Evolutionary conservation across 2,797 vertebrate species (phyloP).

Genomic region (Hapalemur alaotrensis): DNA sequence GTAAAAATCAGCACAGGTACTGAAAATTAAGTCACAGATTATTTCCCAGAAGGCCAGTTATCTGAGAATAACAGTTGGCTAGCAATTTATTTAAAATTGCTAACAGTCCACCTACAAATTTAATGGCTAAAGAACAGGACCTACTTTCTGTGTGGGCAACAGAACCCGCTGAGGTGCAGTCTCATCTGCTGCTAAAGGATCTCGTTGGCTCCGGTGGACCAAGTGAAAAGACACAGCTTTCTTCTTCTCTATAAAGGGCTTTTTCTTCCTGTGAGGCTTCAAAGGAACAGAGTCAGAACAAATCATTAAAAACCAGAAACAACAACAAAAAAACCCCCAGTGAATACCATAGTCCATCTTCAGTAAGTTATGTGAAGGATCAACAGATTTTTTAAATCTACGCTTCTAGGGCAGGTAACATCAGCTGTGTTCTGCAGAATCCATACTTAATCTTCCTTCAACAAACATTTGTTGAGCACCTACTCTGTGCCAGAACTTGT

Average conservation of each 20-base stretch:
- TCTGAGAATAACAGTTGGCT: background rate
- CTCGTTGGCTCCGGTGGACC: constrained; percentile 97
- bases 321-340: background rate
- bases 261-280: constrained; percentile 97
- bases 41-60: background rate
- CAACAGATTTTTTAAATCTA: background rate
- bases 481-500: background rate
- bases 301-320: background rate
- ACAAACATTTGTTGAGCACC: background rate
- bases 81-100: background rate
- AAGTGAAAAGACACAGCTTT: constrained; percentile 96
- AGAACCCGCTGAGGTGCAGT: constrained; percentile 96
- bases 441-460: background rate
- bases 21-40: background rate
- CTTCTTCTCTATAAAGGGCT: constrained; percentile 97
- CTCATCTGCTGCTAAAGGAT: constrained; percentile 96
- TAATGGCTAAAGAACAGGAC: background rate
- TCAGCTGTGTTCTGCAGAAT: background rate
- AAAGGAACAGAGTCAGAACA: constrained; percentile 55
- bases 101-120: background rate
- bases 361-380: background rate
- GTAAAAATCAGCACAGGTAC: background rate
- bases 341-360: background rate
- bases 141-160: constrained; percentile 88
- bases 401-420: background rate